Conservation (phyloP, 2,888 invertebrate species). For the Cheilosia urbana region DNA sequence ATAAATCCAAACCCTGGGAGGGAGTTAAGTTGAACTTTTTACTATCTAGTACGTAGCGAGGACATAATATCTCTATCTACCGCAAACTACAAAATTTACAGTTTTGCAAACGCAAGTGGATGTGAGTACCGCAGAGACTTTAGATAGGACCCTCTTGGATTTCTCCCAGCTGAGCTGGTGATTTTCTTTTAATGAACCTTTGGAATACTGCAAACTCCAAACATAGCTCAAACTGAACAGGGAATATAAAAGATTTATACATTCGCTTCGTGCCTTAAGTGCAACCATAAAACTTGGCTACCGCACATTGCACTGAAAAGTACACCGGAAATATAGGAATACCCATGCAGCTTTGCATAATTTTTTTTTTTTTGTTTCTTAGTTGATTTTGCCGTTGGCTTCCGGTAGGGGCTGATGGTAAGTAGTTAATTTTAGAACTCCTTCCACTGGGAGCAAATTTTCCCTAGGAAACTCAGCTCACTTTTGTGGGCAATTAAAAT, state of each 20-base stretch:
- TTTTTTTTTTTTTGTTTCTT: conserved; percentile 26
- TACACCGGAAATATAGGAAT: conserved; percentile 47
- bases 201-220: conserved; percentile 14
- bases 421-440: conserved; percentile 56
- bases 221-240: conserved; percentile 27
- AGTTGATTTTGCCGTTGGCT: not conserved
- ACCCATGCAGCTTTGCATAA: conserved; percentile 55
- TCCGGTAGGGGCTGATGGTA: conserved; percentile 11
- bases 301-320: conserved; percentile 12
- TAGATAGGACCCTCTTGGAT: conserved; percentile 8
- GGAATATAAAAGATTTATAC: conserved; percentile 65
- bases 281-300: conserved; percentile 46
- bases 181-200: conserved; percentile 29
- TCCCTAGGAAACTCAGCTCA: conserved; percentile 53
- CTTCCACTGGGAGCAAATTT: conserved; percentile 28
- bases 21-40: no score
- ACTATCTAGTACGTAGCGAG: no score
- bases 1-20: no score
- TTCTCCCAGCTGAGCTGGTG: conserved; percentile 7
- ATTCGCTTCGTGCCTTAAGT: conserved; percentile 57
- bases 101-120: not conserved
- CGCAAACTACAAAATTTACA: no score
- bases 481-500: conserved; percentile 75
- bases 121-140: no score
- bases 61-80: no score